Percentiles rank a stretch among this genome's conserved stretches.
These are phyloP conservation scores for Microtus montanus DNA, from an alignment of 2,113 vertebrate species.

Conservation along the genomic window DNA sequence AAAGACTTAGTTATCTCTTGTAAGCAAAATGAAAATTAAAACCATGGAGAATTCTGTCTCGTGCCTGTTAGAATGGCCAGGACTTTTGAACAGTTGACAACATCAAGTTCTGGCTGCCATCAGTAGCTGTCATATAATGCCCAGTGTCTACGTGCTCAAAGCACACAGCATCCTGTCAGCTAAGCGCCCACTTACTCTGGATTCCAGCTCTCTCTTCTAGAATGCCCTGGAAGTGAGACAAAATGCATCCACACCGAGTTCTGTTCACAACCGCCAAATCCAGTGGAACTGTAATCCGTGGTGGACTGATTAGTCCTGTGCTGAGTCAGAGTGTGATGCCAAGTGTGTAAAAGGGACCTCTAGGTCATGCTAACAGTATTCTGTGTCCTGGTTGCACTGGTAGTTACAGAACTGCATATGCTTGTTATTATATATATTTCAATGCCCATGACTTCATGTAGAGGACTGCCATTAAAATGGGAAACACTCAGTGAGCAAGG, in stretches of 20 bases:
- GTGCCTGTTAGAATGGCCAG: background rate
- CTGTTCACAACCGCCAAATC: background rate
- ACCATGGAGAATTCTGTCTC: background rate
- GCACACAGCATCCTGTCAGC: background rate
- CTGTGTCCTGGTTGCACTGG: background rate
- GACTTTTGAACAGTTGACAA: background rate
- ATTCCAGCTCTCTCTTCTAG: background rate
- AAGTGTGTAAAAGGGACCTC: background rate
- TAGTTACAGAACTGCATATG: background rate
- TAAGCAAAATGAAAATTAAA: slow-evolving; percentile 28
- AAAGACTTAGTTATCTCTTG: slow-evolving; percentile 7
- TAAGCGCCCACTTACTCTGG: background rate
- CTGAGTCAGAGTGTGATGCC: too few species aligned
- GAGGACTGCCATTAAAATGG: background rate
- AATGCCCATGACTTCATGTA: background rate
- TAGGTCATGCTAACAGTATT: background rate
- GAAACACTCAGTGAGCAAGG: background rate
- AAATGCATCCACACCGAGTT: background rate
- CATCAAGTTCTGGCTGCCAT: background rate
- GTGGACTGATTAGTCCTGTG: rapidly evolving
- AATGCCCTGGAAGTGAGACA: background rate
- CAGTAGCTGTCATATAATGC: background rate
- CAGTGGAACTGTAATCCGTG: background rate
- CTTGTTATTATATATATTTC: background rate
- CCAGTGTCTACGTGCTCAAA: background rate